These are phyloP conservation scores for Elgaria multicarinata DNA, from an alignment of 2,113 vertebrate species.

Conservation along the genomic window DNA sequence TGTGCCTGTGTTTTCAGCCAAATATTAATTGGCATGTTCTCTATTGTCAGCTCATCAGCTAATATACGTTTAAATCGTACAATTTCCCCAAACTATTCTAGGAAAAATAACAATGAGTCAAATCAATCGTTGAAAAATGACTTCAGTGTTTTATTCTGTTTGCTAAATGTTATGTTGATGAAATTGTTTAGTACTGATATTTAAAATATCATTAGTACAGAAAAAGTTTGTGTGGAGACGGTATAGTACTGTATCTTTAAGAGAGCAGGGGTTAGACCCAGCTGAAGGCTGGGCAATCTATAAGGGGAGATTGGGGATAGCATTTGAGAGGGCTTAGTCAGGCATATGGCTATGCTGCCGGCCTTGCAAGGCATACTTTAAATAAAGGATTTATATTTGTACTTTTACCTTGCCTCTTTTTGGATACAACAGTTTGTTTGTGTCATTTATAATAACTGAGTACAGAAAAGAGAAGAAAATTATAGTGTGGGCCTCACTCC, in stretches of 20 bases:
- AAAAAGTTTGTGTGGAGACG: no score
- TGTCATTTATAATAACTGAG: not conserved
- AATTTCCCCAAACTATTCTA: not conserved
- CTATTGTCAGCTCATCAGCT: not conserved
- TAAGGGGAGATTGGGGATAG: no score
- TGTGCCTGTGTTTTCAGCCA: not conserved
- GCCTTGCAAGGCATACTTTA: no score
- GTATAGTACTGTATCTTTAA: no score
- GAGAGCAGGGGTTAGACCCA: no score
- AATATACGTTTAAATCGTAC: not conserved
- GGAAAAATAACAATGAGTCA: not conserved
- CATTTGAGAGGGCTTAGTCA: no score
- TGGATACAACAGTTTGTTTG: no score
- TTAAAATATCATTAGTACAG: not conserved
- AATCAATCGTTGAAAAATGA: not conserved
- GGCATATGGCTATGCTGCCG: no score
- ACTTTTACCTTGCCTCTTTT: no score
- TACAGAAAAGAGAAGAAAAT: not conserved
- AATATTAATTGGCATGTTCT: not conserved
- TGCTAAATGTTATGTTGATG: not conserved
- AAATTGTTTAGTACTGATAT: conserved; percentile 1
- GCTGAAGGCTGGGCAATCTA: no score
- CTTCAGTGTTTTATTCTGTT: not conserved
- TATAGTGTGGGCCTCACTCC: not conserved
- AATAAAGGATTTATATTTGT: no score